Evolutionary conservation across 1,140 invertebrate species (phyloP), one percentile per base, ranked within the genome.

Genomic region (Alviniconcha marisindica): DNA sequence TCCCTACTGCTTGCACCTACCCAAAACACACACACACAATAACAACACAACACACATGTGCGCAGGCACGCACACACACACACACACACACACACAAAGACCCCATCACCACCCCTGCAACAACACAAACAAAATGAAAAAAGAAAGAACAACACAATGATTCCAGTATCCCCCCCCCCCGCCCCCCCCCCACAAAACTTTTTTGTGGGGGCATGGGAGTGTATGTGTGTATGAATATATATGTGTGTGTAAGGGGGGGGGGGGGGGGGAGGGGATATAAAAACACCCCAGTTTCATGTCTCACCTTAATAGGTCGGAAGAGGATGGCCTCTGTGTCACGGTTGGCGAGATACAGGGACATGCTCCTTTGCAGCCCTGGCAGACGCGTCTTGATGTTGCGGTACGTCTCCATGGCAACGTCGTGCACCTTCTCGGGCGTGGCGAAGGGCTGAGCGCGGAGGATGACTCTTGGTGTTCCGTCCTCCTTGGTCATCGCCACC

Each of bases 321-420:
- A 99, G 94, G 91, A 99, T 99, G 88, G 97, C 97, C 92, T 99
- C 98, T 0, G 98, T 99, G 93, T 99, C 98, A 86, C 96, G 95
- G 94, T 99, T 99, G n/a, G 98, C 97, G 28, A 99, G 94, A 93
- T 99, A 99, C 0, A 99, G 94, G 87, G 97, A 96, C 97, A 99
- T 98, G 10, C 96, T 96, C 0, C 96, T 95, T 88, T 98, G 97
- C 4, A 99, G 93, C 4, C 94, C 94, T 0, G 97, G 96, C 38
- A 98, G 94, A 86, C 96, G 96, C 1, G 95, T 94, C 93, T 97
- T 97, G 38, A 98, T 96, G 56, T 95, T 93, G 69, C 96, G 95
- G 86, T 94, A 92, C 7, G 93, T 92, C 87, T 94, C 94, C n/a
- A 92, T 87, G 21, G 94, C 90, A 63, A 93, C 84, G 69, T 93